phyloP scores from a whole-genome alignment of 2,113 vertebrate species.

The Telmatochromis brichardi region DNA sequence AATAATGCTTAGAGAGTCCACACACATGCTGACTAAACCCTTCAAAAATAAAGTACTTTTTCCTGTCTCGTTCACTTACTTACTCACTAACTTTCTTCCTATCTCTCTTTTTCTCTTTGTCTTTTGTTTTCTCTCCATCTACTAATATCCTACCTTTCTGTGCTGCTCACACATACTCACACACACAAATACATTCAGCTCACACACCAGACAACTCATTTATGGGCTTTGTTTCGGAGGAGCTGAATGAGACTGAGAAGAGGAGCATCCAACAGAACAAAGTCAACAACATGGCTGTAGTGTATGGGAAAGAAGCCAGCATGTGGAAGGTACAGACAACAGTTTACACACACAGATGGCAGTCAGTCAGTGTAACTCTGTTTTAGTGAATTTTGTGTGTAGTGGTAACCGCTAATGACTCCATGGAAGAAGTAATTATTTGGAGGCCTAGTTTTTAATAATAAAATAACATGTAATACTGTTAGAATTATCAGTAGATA shows the following conservation, averaged over 20 bases:
- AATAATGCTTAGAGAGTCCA: neutral
- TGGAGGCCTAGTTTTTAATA: neutral
- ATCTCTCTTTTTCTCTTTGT: neutral
- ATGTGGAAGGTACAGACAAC: constrained; percentile 92
- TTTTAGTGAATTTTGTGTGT: neutral
- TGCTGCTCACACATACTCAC: neutral
- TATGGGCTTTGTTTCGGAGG: constrained; percentile 96
- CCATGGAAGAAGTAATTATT: neutral
- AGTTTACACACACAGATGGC: neutral
- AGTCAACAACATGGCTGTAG: constrained; percentile 91
- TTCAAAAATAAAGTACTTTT: neutral
- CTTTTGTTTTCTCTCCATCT: neutral
- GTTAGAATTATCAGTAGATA: neutral
- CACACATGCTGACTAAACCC: neutral
- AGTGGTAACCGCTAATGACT: neutral
- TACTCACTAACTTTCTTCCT: neutral
- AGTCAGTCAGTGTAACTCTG: neutral
- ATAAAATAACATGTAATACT: neutral
- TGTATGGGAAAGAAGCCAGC: constrained; percentile 93
- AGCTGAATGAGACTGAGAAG: constrained; percentile 87
- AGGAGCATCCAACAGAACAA: constrained; percentile 82
- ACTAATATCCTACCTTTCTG: neutral
- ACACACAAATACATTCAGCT: constrained; percentile 65
- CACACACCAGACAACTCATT: constrained; percentile 99
- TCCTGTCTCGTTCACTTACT: neutral